These are phyloP conservation scores for Ptycholaimellus sp. DNA, from an alignment of 2,888 invertebrate genomes.

Conservation along the genomic window DNA sequence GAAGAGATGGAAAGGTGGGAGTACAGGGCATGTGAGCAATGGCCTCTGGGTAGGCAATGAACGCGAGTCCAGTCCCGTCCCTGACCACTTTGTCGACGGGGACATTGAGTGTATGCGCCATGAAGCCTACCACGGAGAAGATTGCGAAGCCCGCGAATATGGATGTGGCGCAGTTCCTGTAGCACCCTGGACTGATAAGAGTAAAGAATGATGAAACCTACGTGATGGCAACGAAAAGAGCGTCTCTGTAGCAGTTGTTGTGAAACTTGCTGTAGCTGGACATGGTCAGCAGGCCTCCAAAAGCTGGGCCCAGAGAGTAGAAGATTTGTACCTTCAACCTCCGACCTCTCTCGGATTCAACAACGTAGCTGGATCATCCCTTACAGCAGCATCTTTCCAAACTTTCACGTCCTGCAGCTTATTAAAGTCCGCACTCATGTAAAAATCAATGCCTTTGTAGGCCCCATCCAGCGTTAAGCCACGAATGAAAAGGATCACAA, in stretches of 20 bases:
- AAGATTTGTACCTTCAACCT: constrained; percentile 26
- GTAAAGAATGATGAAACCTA: not conserved
- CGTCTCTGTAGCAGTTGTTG: constrained; percentile 36
- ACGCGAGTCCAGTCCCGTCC: too few relatives aligned
- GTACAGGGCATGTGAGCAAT: too few relatives aligned
- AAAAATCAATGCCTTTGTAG: constrained; percentile 1
- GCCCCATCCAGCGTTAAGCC: constrained; percentile 3
- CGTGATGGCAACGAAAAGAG: constrained; percentile 9
- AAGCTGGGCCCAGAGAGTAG: constrained; percentile 24
- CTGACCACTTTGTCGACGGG: too few relatives aligned
- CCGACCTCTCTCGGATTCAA: too few relatives aligned
- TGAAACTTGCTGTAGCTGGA: constrained; percentile 23
- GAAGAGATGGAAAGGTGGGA: too few relatives aligned
- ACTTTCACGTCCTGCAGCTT: constrained; percentile 10
- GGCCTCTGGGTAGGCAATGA: too few relatives aligned
- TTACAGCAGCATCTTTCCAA: constrained; percentile 23
- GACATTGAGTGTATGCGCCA: not conserved
- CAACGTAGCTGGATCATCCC: too few relatives aligned
- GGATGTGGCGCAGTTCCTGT: constrained; percentile 2
- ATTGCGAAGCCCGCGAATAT: constrained; percentile 4
- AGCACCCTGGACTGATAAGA: too few relatives aligned
- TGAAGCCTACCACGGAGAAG: constrained; percentile 4
- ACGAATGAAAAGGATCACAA: not conserved
- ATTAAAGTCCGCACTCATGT: not conserved
- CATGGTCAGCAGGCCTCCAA: constrained; percentile 25